Evolutionary conservation across 2,113 vertebrate genomes (phyloP), one percentile per base, ranked within the genome.

Genomic region (Symphodus melops): DNA sequence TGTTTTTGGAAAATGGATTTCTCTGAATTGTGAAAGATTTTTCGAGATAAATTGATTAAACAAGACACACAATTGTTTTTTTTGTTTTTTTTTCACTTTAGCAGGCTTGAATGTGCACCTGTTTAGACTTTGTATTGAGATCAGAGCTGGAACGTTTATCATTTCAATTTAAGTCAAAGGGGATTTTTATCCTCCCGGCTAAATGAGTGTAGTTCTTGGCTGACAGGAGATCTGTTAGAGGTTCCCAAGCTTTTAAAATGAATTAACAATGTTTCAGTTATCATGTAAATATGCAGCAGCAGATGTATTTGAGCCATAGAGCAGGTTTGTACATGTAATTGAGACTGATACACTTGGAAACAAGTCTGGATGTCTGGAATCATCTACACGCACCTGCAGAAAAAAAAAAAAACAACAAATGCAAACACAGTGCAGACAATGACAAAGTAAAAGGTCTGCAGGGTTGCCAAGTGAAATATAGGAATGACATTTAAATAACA

Each of bases 401-500:
- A 46, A 48, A 20, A 57, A 52, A 61, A 25, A 4, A n/a, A 46
- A 48, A 20, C 52, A 52, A 61, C 39, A 41, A 48, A 48, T 17
- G 49, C 19, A 56, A 51, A 46, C 23, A 28, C 41, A 11, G 6
- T 1, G 21, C 3, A 53, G 36, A 53, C 2, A 9, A 8, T 57
- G 44, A 25, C 1, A 58, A 63, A 8, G 20, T 2, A 19, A 58
- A 9, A 57, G 17, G 42, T 67, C 28, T 55, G 41, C 37, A 20
- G 39, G 23, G 39, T 20, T 36, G 63, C 48, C 28, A 56, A 56
- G 59, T 46, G 20, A 70, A 58, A 57, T 66, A 57, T 14, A 60
- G 41, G 41, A 12, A 23, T 76, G 52, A 58, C 57, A 68, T 84
- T 72, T 69, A 51, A 71, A 64, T 23, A 73, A 56, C 17, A 46